phyloP scores from a whole-genome alignment of 2,797 vertebrate genomes.

The Chiloscyllium punctatum region DNA sequence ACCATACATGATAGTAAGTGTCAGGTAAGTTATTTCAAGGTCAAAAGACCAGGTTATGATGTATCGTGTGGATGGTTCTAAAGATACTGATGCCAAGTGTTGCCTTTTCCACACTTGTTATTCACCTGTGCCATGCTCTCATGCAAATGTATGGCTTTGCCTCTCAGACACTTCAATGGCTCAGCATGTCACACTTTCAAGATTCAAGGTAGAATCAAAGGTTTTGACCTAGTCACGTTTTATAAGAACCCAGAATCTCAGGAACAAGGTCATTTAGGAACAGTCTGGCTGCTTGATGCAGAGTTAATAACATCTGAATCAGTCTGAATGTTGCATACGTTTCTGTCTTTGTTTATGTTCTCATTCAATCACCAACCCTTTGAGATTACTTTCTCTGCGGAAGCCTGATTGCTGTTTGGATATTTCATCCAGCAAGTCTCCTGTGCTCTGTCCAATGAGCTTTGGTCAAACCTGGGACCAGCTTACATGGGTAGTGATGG shows the following conservation, averaged over 20 bases:
- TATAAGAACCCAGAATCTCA: neutral
- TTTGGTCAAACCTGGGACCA: too few species aligned
- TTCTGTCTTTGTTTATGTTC: neutral
- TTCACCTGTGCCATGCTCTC: neutral
- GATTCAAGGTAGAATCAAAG: neutral
- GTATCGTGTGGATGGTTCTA: neutral
- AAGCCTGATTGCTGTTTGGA: too few species aligned
- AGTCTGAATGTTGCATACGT: neutral
- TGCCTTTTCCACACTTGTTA: neutral
- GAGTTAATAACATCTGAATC: neutral
- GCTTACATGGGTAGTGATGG: too few species aligned
- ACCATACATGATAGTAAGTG: neutral
- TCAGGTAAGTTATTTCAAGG: neutral
- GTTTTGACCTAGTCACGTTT: neutral
- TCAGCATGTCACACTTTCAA: neutral
- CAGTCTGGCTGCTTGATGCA: neutral
- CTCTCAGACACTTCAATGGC: neutral
- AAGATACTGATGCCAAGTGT: neutral
- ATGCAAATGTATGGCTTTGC: neutral
- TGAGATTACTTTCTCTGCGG: too few species aligned
- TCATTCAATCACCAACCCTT: too few species aligned
- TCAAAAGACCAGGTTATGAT: neutral
- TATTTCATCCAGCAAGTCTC: too few species aligned
- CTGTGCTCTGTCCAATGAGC: too few species aligned
- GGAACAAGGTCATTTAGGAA: neutral